Base-by-base conservation (phyloP, 2,113 vertebrate species). In the Athene cunicularia region DNA sequence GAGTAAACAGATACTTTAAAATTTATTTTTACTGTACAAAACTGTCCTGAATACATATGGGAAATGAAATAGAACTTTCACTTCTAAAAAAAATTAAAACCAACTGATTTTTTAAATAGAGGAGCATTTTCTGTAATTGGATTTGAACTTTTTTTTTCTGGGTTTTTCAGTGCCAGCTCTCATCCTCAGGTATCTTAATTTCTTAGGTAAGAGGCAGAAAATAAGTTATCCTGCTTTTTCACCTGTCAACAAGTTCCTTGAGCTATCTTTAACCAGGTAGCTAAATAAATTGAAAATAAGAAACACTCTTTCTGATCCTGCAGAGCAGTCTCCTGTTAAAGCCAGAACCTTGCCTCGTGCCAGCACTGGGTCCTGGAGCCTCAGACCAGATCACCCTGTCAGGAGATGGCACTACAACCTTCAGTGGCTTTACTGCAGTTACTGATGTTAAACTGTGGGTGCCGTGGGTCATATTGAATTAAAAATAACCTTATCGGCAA, bases 331-430 rank as follows among this genome's bases (percentile, higher is more conserved):
- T 70, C 17, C 33, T 27, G 23, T 8, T 3, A 7, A 28, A 63
- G 28, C n/a, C 55, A 26, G 37, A 49, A 17, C 28, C 33, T 8
- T 76, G 33, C 62, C 37, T 37, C 1, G 0, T 2, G 4, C 59
- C 88, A n/a, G 55, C 3, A 0, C 75, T 8, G 55, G 26, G 21
- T 81, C 18, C 49, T 33, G 49, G 33, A 64, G 9, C 58, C 55
- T 73, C 52, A 6, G 4, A 56, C 55, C 59, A 47, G 47, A 43
- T 59, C 49, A 50, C 15, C 32, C 20, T 19, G 21, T 17, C 37
- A 35, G 67, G 39, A 37, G 20, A 23, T 0, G 1, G 30, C 76
- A 33, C 71, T 14, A 8, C n/a, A 28, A 7, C 17, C 35, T 3
- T 5, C 33, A 7, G 32, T 8, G 43, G 21, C 26, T 28, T 64